Evolutionary conservation across 2,888 invertebrate species (phyloP).

Genomic region (Frankliniella intonsa): DNA sequence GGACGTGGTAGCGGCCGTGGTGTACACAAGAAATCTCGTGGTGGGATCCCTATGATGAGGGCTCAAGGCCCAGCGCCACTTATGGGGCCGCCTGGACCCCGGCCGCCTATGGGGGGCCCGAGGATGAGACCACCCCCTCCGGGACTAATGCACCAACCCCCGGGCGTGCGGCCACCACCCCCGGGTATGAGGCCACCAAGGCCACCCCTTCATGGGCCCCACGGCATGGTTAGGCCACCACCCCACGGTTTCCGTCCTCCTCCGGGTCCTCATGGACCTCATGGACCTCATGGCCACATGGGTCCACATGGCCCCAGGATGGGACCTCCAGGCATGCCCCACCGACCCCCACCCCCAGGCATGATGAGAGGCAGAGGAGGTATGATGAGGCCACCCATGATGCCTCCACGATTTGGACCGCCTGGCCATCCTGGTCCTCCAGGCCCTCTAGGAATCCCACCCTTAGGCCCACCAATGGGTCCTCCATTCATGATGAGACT

Average conservation of each 20-base stretch:
- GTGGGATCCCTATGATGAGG: not conserved
- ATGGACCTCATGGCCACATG: constrained; percentile 33
- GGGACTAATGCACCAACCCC: constrained; percentile 37
- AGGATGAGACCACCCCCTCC: constrained; percentile 37
- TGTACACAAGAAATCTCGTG: constrained; percentile 17
- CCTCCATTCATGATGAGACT: constrained; percentile 31
- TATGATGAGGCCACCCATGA: constrained; percentile 34
- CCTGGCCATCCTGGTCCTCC: constrained; percentile 35
- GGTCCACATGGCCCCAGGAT: constrained; percentile 31
- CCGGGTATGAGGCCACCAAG: constrained; percentile 36
- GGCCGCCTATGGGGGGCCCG: not conserved
- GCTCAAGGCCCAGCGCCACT: not conserved
- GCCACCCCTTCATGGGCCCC: constrained; percentile 39
- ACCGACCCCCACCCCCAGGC: constrained; percentile 34
- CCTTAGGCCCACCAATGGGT: not conserved
- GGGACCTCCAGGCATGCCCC: constrained; percentile 32
- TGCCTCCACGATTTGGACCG: constrained; percentile 22
- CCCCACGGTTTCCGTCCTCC: constrained; percentile 35
- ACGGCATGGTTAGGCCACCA: constrained; percentile 41
- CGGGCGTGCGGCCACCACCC: constrained; percentile 39
- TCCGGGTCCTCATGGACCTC: constrained; percentile 30
- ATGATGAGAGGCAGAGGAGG: not conserved
- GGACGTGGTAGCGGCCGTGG: not conserved
- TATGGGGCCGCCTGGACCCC: not conserved
- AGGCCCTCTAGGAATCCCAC: constrained; percentile 31